phyloP scores from a whole-genome alignment of 2,797 vertebrate species.

The Spondyliosoma cantharus region DNA sequence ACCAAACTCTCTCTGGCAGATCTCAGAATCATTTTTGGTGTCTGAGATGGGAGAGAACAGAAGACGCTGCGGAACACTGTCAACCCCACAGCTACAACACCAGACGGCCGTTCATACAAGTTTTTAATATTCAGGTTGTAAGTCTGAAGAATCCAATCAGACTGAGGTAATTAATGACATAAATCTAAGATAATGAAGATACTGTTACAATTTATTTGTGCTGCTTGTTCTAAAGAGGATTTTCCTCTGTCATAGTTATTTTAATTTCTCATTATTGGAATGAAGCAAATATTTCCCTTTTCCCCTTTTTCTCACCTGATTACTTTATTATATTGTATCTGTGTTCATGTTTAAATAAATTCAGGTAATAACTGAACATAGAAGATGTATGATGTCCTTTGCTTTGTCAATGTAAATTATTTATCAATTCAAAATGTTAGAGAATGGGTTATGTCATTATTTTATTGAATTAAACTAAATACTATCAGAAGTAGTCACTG shows the following conservation, averaged over 20 bases:
- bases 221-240: not conserved
- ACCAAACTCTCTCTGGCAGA: constrained; percentile 92
- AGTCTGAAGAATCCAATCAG: not conserved
- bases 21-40: constrained; percentile 89
- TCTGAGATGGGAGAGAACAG: constrained; percentile 56
- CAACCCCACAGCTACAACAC: not conserved
- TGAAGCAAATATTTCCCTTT: not conserved
- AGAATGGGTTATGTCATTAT: too few relatives aligned
- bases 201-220: not conserved
- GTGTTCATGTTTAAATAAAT: constrained; percentile 43
- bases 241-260: not conserved
- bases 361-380: not conserved
- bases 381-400: not conserved
- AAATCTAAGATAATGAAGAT: not conserved
- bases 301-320: not conserved
- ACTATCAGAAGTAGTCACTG: not conserved
- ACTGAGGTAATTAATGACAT: not conserved
- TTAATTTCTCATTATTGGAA: not conserved
- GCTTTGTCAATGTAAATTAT: not conserved
- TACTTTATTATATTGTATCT: not conserved
- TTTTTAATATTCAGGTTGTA: not conserved
- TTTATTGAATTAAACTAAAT: not conserved
- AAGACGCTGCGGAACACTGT: not conserved
- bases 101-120: not conserved
- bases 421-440: not conserved